phyloP scores from a whole-genome alignment of 2,797 vertebrate genomes.

The Coracias cyanogaster region DNA sequence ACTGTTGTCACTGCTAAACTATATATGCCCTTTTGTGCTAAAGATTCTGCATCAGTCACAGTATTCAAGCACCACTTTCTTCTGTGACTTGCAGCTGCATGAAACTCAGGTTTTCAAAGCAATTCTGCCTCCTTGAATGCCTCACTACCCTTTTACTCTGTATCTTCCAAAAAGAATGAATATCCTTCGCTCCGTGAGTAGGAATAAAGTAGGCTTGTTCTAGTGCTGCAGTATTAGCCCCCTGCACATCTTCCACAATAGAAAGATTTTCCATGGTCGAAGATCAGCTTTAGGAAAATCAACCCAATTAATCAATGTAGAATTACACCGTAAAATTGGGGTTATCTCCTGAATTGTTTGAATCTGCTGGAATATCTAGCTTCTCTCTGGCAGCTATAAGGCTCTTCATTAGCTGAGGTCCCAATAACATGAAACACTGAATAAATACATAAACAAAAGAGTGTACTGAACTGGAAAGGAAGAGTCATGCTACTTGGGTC shows the following conservation, averaged over 20 bases:
- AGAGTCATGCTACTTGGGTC: background rate
- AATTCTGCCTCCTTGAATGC: background rate
- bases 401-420: background rate
- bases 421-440: background rate
- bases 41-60: slow-evolving; percentile 34
- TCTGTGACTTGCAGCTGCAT: background rate
- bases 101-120: background rate
- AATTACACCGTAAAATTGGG: background rate
- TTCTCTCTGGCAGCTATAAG: background rate
- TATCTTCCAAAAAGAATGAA: background rate
- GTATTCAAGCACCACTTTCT: background rate
- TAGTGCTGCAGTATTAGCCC: background rate
- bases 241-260: background rate
- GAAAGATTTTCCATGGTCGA: background rate
- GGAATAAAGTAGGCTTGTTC: background rate
- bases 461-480: background rate
- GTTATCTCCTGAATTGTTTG: background rate
- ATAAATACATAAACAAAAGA: background rate
- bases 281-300: background rate
- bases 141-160: background rate
- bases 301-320: background rate
- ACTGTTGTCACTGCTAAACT: slow-evolving; percentile 56
- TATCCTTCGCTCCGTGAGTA: background rate
- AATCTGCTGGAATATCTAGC: background rate
- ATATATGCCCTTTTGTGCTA: slow-evolving; percentile 31